Percentiles rank a stretch among this genome's conserved stretches.
These are phyloP conservation scores for Phengaris arion DNA, from an alignment of 2,888 invertebrate genomes.

Conservation along the genomic window DNA sequence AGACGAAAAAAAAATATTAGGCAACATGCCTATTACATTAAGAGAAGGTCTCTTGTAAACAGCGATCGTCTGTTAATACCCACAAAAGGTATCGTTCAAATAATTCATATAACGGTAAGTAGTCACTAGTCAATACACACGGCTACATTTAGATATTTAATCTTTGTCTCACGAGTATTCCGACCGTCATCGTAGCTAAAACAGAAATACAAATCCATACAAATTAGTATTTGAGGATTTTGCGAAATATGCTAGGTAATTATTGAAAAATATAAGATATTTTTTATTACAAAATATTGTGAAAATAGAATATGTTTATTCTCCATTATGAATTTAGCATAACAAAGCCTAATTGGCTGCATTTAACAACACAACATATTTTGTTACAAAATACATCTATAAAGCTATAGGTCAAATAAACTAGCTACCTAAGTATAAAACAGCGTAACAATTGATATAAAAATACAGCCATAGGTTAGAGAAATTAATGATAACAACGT, in stretches of 20 bases:
- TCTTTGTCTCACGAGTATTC: slow-evolving; percentile 6
- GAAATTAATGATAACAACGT: slow-evolving; percentile 10
- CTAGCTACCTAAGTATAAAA: too few relatives aligned
- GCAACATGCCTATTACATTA: too few relatives aligned
- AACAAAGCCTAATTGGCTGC: too few relatives aligned
- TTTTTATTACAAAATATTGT: not conserved
- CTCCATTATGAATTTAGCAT: not conserved
- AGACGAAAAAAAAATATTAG: too few relatives aligned
- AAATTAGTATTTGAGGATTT: slow-evolving; percentile 1
- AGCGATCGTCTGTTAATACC: not conserved
- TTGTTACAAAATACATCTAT: too few relatives aligned
- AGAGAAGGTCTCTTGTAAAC: not conserved
- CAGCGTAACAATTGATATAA: too few relatives aligned
- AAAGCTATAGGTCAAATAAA: too few relatives aligned
- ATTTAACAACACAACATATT: too few relatives aligned
- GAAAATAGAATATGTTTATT: not conserved
- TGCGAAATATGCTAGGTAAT: not conserved
- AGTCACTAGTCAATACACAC: not conserved
- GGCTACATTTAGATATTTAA: slow-evolving; percentile 4
- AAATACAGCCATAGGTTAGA: not conserved
- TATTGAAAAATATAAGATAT: not conserved
- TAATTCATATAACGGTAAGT: not conserved
- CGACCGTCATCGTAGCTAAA: not conserved
- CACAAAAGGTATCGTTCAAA: not conserved
- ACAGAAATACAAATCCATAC: slow-evolving; percentile 10